Evolutionary conservation across 1,140 invertebrate genomes (phyloP).

Genomic region (Procambarus virginalis): DNA sequence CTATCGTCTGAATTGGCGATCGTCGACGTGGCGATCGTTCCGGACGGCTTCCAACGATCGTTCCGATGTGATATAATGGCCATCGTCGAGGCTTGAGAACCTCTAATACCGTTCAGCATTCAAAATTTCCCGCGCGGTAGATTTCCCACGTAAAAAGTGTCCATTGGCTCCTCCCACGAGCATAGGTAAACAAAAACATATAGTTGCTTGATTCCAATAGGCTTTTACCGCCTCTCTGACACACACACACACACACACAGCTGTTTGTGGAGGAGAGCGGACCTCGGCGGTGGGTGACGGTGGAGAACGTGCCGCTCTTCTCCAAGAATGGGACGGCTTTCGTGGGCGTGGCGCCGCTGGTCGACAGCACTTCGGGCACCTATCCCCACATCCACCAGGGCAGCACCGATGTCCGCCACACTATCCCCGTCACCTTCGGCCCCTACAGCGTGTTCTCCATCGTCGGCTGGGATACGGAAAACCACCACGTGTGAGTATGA

Average conservation of each 20-base stretch:
- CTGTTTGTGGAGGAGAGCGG: constrained; percentile 63
- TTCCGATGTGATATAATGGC: no score
- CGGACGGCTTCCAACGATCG: no score
- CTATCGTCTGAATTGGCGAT: no score
- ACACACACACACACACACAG: constrained; percentile 35
- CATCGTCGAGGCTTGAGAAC: no score
- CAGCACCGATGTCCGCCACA: constrained; percentile 32
- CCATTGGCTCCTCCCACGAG: neutral
- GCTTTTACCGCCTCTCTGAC: no score
- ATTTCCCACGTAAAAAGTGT: neutral
- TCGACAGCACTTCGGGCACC: constrained; percentile 77
- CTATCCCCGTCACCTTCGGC: constrained; percentile 79
- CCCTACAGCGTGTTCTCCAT: constrained; percentile 81
- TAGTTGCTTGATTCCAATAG: no score
- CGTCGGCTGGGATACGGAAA: constrained; percentile 80
- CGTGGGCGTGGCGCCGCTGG: constrained; percentile 74
- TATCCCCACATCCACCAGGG: constrained; percentile 74
- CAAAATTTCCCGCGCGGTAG: no score
- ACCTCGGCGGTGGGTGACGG: constrained; percentile 41
- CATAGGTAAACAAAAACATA: no score
- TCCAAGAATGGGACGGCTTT: constrained; percentile 71
- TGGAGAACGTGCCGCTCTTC: constrained; percentile 62
- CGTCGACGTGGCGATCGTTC: no score
- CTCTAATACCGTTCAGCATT: no score
- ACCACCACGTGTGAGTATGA: constrained; percentile 78